Conservation (phyloP, 2,113 vertebrate species). For the Gallinago media region DNA sequence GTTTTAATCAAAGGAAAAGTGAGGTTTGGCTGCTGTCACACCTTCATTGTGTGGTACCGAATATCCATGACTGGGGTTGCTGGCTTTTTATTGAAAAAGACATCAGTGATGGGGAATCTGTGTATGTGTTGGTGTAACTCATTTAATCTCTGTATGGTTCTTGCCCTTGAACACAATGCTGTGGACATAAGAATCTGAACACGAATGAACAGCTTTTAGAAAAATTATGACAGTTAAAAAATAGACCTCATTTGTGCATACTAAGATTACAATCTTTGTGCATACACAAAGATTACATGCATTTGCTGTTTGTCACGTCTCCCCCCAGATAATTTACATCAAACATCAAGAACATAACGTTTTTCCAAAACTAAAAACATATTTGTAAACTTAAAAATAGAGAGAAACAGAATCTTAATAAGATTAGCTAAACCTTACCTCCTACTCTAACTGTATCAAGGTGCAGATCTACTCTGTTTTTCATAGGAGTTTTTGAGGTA, state of each 20-base stretch:
- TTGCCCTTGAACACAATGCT: not conserved
- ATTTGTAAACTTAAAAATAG: not conserved
- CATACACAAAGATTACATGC: not conserved
- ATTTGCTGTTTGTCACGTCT: not conserved
- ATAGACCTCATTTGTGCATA: not conserved
- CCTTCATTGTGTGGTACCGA: not conserved
- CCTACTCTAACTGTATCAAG: not conserved
- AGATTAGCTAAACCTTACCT: not conserved
- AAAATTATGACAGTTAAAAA: not conserved
- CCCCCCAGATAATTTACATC: not conserved
- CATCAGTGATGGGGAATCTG: not conserved
- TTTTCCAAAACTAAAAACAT: not conserved
- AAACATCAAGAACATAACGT: not conserved
- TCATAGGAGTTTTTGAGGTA: not conserved
- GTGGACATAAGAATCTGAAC: not conserved
- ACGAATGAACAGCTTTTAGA: not conserved
- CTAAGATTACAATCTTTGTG: not conserved
- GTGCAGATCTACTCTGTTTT: not conserved
- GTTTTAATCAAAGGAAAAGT: not conserved
- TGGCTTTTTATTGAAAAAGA: not conserved
- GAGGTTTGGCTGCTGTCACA: not conserved
- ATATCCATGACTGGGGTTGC: not conserved
- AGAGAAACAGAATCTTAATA: not conserved
- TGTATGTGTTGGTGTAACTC: not conserved
- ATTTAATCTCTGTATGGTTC: not conserved